Base-by-base conservation (phyloP, 2,797 vertebrate genomes). In the Semotilus atromaculatus region DNA sequence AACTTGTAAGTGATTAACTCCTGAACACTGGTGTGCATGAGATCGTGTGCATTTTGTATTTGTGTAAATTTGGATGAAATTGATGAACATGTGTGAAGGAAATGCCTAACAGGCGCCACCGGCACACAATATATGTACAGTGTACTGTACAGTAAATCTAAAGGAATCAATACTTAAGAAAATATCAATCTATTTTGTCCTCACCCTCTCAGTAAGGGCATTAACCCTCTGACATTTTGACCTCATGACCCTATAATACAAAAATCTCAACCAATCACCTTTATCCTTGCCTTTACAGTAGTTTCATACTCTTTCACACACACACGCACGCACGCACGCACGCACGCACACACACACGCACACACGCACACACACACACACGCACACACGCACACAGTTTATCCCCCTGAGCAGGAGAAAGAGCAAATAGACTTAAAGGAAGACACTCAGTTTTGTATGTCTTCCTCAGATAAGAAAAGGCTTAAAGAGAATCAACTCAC, bases 401-500 rank as follows among this genome's bases (percentile, higher is more conserved):
- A 74, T 84, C 70, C 64, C 82, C 40, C 29, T 45, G 66, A 70
- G 74, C 68, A 64, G 45, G 40, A 64, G 81, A 66, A 82, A 66
- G 66, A 83, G 76, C 74, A 82, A 70, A 78, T 60, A 85, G 75
- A 82, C 64, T 67, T 67, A 58, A 81, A 75, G 82, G 48, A 76
- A 86, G 79, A 88, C 55, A 74, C 85, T 82, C 83, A 79, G 53
- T 73, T 84, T 86, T 82, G 73, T 85, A 72, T 81, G 82, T 74
- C 72, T 86, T 81, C 75, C 34, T 43, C 66, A 82, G 84, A 89
- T 82, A 83, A 84, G 85, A 88, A 86, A 85, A 83, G 80, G 84
- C 84, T 89, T 87, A 75, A 81, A 84, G 66, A 86, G 86, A 89
- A 83, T 85, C 83, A 82, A 88, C 80, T 85, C 55, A 53, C 43